Base-by-base conservation (phyloP, 2,888 invertebrate species). In the Drosophila maculinotata region DNA sequence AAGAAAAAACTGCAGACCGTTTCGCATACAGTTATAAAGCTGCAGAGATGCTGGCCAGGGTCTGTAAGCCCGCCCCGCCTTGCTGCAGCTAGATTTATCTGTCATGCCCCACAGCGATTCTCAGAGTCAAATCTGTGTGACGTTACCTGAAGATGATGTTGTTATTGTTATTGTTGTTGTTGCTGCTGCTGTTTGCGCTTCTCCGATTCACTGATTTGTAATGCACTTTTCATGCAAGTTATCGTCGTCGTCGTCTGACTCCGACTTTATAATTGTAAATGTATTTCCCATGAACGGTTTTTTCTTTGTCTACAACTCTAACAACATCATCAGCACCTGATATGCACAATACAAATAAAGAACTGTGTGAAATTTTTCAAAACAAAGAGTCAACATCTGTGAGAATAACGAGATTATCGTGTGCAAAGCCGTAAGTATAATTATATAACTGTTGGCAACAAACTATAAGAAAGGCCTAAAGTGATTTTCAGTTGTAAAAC, bases 221-320 rank as follows among this genome's bases (percentile, higher is more conserved):
- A 73, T 70, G 72, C 76, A 60, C 31, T 75, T 65, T 71, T 73
- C 52, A 75, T 69, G 75, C 71, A 63, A 45, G 57, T 26, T 28
- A 33, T 45, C 17, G 26, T 30, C 28, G 35, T 45, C 33, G 14
- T 9, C 10, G 44, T 8, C 51, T 56, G n/a, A n/a, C n/a, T 58
- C 20, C 4, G 20, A 20, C 20, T 20, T 20, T 52, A 44, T 64
- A 75, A 59, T 59, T 75, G 42, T 68, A 49, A 62, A 67, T 57
- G 52, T 57, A 69, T 76, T 78, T 78, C 78, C 81, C 78, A 78
- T 78, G 78, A 69, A 73, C 45, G 41, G 33, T 56, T 68, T 60
- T 76, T 58, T 57, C 62, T 69, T 84, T 80, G 84, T 78, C 47
- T 76, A 23, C 47, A 72, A 42, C 64, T 51, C 10, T 48, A 49